Evolutionary conservation across 1,140 invertebrate species (phyloP), one percentile per base, ranked within the genome.

Genomic region (Drosophila ercepeae): DNA sequence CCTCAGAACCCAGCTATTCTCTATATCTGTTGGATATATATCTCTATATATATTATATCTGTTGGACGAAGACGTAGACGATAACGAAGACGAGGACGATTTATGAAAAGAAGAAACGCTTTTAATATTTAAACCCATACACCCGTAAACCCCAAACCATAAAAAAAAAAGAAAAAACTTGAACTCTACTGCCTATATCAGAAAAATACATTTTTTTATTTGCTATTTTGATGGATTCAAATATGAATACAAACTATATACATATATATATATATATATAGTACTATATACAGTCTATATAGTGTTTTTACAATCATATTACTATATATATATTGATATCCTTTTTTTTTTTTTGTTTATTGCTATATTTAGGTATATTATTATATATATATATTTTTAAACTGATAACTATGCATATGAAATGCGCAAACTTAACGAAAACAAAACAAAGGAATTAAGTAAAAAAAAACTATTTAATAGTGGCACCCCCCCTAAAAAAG

Each of bases 351-450:
- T 45, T 57, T 58, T 53, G 42, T 32, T 32, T 32, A 32, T 4
- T 9, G 29, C 59, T 60, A 54, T 25, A 59, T 25, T 25, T 14
- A 14, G 29, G 29, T 16, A 60, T 55, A 55, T 16, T 18, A 34
- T 4, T 39, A 60, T 18, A 23, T 64, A 59, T 69, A n/a, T n/a
- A n/a, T n/a, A n/a, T 52, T 60, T 36, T 52, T 63, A 32, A 48
- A 48, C 52, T 48, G 64, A 71, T 52, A 71, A 60, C 53, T 73
- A 64, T 70, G 79, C 79, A 72, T 86, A 78, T 63, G 75, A 73
- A 83, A 75, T 82, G 78, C 77, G 29, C 65, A 63, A 34, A 57
- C 52, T 73, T 25, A 51, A 45, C 51, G 41, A 76, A 53, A 58
- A 29, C 23, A 59, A 27, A 23, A 27, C 53, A 27, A 55, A 27